Evolutionary conservation across 2,113 vertebrate species (phyloP), one percentile per base, ranked within the genome.

Genomic region (Epinephelus cyanopodus): DNA sequence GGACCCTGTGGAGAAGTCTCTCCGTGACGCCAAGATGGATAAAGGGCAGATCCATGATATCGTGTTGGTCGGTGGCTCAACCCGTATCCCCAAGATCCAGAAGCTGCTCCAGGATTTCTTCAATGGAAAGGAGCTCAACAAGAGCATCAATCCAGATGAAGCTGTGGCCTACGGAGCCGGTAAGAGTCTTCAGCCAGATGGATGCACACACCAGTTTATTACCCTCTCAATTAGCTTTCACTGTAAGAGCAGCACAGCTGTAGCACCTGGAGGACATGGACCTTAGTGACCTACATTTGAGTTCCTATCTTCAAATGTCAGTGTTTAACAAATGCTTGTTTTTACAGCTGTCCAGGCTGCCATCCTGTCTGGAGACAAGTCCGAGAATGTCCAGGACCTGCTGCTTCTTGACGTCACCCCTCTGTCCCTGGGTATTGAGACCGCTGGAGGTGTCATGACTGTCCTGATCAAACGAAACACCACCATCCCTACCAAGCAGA

Each of bases 401-500:
- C 92, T 96, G 25, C 95, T 96, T 37, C 90, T 96, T 50, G 96
- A 96, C 0, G 95, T 96, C 81, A 95, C 96, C 17, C 95, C 96
- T 3, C 89, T 96, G 74, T 96, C 96, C 23, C 92, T 96, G 62
- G 95, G 95, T 37, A 95, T 96, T 17, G 95, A 96, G 93, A 96
- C 96, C 0, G 95, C 95, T 13, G 96, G 96, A 42, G 96, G 96
- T 1, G 95, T 96, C 87, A 96, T 96, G 96, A 96, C 95, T 1
- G 95, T 94, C 4, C 82, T 96, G 63, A 95, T 96, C 79, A 96
- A 96, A 67, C 94, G 96, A 3, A 96, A 96, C 89, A 96, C 95
- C 63, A 96, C 95, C 53, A 96, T 96, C 86, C 95, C 95, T 37
- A 96, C 95, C 11, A 96, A 95, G 82, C 95, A 96, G 88, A 96